These are phyloP conservation scores for Chrysoperla carnea DNA, from an alignment of 1,140 invertebrate species.

Conservation along the genomic window DNA sequence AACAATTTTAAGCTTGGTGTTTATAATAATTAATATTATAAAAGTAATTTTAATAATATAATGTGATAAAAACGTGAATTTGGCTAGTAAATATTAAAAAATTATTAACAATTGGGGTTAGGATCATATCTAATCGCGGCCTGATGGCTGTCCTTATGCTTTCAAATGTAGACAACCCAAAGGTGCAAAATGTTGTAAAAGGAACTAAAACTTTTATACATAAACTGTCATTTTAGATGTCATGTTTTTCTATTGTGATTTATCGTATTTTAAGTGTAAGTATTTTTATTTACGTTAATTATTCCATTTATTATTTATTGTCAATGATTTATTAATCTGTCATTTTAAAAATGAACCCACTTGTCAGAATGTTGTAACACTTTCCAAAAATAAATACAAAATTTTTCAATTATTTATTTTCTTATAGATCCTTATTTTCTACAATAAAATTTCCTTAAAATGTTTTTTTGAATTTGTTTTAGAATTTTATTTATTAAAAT, in stretches of 20 bases:
- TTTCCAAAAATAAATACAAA: neutral
- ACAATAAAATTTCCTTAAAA: neutral
- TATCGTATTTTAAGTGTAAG: slow-evolving; percentile 5
- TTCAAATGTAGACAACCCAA: slow-evolving; percentile 2
- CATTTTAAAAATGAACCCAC: slow-evolving; percentile 8
- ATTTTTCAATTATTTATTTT: neutral
- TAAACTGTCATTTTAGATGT: slow-evolving; percentile 2
- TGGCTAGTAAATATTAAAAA: neutral
- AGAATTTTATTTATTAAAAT: neutral
- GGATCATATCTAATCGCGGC: slow-evolving; percentile 15
- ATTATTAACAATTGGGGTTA: slow-evolving; percentile 16
- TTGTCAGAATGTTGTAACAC: slow-evolving; percentile 9
- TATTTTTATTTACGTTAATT: slow-evolving; percentile 2
- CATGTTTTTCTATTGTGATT: slow-evolving; percentile 6
- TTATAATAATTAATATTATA: neutral
- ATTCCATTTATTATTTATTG: slow-evolving; percentile 7
- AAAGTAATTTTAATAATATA: neutral
- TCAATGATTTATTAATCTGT: slow-evolving; percentile 5
- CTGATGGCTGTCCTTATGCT: slow-evolving; percentile 13
- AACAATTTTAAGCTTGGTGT: neutral
- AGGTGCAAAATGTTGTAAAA: slow-evolving; percentile 4
- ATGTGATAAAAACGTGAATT: neutral
- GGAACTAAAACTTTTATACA: too few relatives aligned
- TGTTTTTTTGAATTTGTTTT: neutral
- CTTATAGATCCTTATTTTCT: neutral